Percentiles rank a stretch among this genome's conserved stretches.
Conservation (phyloP, 2,888 invertebrate genomes). For the Lissonota sp. region DNA sequence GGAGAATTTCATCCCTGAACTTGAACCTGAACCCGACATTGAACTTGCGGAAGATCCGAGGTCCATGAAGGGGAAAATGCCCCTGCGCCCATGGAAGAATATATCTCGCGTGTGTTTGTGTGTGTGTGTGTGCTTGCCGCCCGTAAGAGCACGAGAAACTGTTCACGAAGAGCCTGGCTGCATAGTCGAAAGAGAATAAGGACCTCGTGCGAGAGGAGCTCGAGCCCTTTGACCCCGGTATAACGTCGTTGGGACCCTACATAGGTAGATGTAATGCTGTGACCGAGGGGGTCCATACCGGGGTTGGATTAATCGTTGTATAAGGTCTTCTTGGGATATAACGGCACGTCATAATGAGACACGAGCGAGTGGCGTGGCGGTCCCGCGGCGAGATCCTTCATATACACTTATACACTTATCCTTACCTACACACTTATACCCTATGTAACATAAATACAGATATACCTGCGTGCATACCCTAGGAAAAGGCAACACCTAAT, state of each 20-base stretch:
- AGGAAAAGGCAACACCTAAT: slow-evolving; percentile 17
- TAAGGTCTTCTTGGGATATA: slow-evolving; percentile 67
- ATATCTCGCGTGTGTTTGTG: slow-evolving; percentile 29
- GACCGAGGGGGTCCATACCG: slow-evolving; percentile 58
- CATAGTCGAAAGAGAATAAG: slow-evolving; percentile 59
- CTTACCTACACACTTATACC: slow-evolving; percentile 16
- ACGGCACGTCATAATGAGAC: slow-evolving; percentile 70
- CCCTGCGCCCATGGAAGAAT: slow-evolving; percentile 11
- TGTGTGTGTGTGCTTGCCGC: neutral
- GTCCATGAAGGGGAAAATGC: slow-evolving; percentile 22
- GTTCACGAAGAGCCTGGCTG: slow-evolving; percentile 36
- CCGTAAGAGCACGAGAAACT: slow-evolving; percentile 5
- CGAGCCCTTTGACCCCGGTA: slow-evolving; percentile 57
- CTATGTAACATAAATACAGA: no score
- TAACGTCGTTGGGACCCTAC: slow-evolving; percentile 36
- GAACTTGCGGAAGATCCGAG: slow-evolving; percentile 43
- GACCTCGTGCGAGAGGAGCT: slow-evolving; percentile 50
- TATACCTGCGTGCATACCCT: neutral
- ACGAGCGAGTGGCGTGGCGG: slow-evolving; percentile 63
- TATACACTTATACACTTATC: slow-evolving; percentile 17
- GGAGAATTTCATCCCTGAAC: slow-evolving; percentile 44
- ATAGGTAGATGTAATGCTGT: slow-evolving; percentile 11
- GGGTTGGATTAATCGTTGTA: slow-evolving; percentile 67
- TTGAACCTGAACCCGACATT: slow-evolving; percentile 51
- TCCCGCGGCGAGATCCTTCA: slow-evolving; percentile 53